Percentiles rank a stretch among this genome's conserved stretches.
phyloP scores from a whole-genome alignment of 2,113 vertebrate genomes.

The Oreochromis niloticus region DNA sequence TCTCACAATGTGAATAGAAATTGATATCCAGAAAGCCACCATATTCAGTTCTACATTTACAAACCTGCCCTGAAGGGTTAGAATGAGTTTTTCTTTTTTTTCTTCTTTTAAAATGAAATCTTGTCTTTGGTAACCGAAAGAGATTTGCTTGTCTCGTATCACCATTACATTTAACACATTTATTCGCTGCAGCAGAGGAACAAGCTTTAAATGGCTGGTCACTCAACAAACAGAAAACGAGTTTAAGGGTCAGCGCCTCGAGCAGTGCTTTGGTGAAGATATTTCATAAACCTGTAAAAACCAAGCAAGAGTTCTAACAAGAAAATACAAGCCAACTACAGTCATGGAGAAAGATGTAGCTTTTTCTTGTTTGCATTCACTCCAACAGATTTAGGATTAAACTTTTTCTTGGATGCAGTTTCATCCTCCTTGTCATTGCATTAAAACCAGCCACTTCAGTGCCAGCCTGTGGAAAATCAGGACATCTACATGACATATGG shows the following conservation, averaged over 20 bases:
- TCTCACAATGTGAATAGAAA: slow-evolving; percentile 49
- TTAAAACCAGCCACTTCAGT: slow-evolving; percentile 39
- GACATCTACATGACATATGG: slow-evolving; percentile 45
- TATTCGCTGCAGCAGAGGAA: background rate
- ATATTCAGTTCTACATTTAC: slow-evolving; percentile 19
- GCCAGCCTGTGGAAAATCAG: slow-evolving; percentile 53
- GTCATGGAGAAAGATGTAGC: background rate
- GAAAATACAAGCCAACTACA: background rate
- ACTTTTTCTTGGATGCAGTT: background rate
- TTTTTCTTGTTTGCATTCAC: background rate
- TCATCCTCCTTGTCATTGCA: slow-evolving; percentile 38
- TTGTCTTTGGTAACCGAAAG: background rate
- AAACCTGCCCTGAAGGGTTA: slow-evolving; percentile 24
- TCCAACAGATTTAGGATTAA: background rate
- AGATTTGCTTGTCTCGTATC: slow-evolving; percentile 21
- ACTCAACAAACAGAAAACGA: background rate
- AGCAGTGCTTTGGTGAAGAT: background rate
- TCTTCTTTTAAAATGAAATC: slow-evolving; percentile 1
- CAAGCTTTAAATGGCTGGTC: background rate
- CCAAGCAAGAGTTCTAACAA: background rate
- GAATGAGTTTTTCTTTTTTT: background rate
- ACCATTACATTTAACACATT: slow-evolving; percentile 17
- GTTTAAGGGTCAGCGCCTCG: background rate
- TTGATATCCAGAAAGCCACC: slow-evolving; percentile 6
- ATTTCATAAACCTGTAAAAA: background rate